Evolutionary conservation across 2,888 invertebrate species (phyloP).

Genomic region (Apodemia duryi): DNA sequence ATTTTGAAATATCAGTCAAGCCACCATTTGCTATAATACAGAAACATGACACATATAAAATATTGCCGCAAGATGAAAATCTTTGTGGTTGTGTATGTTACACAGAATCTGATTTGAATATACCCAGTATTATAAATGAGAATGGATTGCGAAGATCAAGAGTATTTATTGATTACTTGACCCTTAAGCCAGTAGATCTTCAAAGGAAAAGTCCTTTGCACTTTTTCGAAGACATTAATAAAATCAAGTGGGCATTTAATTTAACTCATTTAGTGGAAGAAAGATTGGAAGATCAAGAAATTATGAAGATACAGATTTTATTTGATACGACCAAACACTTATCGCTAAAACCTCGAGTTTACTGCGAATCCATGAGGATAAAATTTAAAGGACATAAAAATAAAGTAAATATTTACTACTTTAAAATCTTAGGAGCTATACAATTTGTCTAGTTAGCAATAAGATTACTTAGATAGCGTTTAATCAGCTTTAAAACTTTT

Average conservation of each 20-base stretch:
- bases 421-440: background rate
- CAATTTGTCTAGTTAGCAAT: no score
- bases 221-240: constrained; percentile 68
- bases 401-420: constrained; percentile 44
- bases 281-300: constrained; percentile 60
- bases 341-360: constrained; percentile 57
- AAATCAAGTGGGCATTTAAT: constrained; percentile 66
- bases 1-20: constrained; percentile 63
- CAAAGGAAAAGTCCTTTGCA: constrained; percentile 48
- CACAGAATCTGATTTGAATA: constrained; percentile 53
- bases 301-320: constrained; percentile 65
- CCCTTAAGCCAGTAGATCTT: constrained; percentile 55
- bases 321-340: constrained; percentile 68
- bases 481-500: no score
- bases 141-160: constrained; percentile 45
- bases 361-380: constrained; percentile 57
- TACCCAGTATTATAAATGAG: constrained; percentile 46
- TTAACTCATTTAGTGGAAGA: constrained; percentile 58
- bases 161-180: constrained; percentile 58
- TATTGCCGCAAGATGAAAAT: constrained; percentile 49
- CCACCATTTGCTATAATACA: constrained; percentile 73
- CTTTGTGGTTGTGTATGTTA: constrained; percentile 63
- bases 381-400: constrained; percentile 69
- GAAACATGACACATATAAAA: constrained; percentile 56
- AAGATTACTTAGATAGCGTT: no score